phyloP scores from a whole-genome alignment of 2,797 vertebrate species.

The Parambassis ranga region DNA sequence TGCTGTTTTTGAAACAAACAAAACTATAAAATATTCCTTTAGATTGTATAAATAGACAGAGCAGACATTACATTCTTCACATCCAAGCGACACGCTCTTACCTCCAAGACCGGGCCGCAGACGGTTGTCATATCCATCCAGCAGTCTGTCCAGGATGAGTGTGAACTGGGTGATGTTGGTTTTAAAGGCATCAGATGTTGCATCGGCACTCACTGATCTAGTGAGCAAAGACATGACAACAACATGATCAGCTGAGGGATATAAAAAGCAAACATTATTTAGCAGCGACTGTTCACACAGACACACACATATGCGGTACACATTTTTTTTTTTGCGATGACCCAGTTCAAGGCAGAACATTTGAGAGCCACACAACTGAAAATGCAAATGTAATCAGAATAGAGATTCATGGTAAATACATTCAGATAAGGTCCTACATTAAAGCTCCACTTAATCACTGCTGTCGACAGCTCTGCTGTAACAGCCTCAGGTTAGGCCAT shows the following conservation, averaged over 20 bases:
- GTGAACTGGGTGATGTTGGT: slow-evolving; percentile 98
- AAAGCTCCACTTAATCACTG: slow-evolving; percentile 26
- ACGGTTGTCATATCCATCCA: slow-evolving; percentile 98
- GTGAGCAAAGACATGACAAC: slow-evolving; percentile 50
- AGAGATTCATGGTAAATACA: slow-evolving; percentile 57
- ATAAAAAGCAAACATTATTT: slow-evolving; percentile 26
- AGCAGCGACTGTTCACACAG: slow-evolving; percentile 36
- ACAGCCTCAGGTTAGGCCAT: slow-evolving; percentile 20
- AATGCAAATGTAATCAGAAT: slow-evolving; percentile 67
- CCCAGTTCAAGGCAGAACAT: slow-evolving; percentile 63
- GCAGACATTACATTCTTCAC: not conserved
- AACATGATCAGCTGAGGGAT: slow-evolving; percentile 6
- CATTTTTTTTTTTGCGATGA: slow-evolving; percentile 50
- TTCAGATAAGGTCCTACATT: slow-evolving; percentile 43
- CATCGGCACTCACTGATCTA: slow-evolving; percentile 87
- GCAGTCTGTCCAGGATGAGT: slow-evolving; percentile 95
- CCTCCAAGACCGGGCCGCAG: slow-evolving; percentile 97
- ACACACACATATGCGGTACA: slow-evolving; percentile 25
- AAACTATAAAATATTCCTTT: no score
- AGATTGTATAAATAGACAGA: not conserved
- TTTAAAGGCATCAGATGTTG: slow-evolving; percentile 91
- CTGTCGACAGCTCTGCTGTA: slow-evolving; percentile 8
- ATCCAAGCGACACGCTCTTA: slow-evolving; percentile 70
- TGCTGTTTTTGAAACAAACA: no score
- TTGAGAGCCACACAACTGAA: slow-evolving; percentile 56